Base-by-base conservation (phyloP, 2,888 invertebrate genomes). In the Thymelicus sylvestris region DNA sequence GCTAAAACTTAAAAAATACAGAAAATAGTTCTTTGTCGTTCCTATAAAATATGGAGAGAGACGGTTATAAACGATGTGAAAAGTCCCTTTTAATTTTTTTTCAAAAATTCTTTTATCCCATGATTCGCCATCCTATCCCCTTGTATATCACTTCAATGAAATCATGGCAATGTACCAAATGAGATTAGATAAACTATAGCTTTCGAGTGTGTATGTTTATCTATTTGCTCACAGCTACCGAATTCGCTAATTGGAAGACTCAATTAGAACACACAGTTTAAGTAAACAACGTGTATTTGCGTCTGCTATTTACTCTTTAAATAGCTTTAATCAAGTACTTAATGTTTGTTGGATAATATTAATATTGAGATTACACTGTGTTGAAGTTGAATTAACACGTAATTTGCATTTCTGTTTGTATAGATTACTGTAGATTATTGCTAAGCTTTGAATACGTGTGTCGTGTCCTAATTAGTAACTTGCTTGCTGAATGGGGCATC, bases 141-240 rank as follows among this genome's bases (percentile, higher is more conserved):
- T 74, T n/a, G 75, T 78, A 67, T 77, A 75, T 79, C 44, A 48
- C 68, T 76, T 79, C 78, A 82, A 81, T 82, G 80, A 78, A 83
- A 81, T 80, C 75, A 76, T 74, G 74, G 77, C 72, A 78, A 81
- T 80, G 78, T 78, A 72, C 76, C 73, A 77, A 80, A 84, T 80
- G 78, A 81, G 83, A 83, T 75, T 76, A 76, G 74, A 76, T 72
- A 75, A 76, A 72, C 62, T 65, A 71, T 68, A 71, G 74, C 73
- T 73, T 74, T 72, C 72, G 57, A 61, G 72, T 61, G 73, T 67
- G 12, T 63, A 57, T 57, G 73, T 67, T 10, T 64, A 60, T 68
- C 73, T 64, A 73, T 69, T 52, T 55, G 62, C 69, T 69, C 12
- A 50, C 70, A 52, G 68, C 55, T 69, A 62, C 70, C 63, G 61